Conservation (phyloP, 2,113 vertebrate species). For the Artemisiospiza belli region DNA sequence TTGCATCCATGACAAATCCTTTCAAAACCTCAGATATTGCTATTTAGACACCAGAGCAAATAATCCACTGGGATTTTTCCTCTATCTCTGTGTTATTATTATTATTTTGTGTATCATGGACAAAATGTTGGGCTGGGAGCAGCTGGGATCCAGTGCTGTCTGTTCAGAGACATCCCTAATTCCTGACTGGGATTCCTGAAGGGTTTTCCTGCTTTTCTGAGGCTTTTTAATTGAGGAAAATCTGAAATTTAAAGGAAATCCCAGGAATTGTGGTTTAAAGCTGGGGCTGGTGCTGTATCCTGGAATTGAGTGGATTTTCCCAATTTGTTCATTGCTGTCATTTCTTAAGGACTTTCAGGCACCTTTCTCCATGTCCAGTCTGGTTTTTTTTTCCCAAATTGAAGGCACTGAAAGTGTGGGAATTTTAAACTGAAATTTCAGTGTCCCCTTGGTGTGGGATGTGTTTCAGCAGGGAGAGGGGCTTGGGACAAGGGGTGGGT, state of each 20-base stretch:
- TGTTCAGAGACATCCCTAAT: too few species aligned
- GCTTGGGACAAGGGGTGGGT: background rate
- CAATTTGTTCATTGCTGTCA: too few species aligned
- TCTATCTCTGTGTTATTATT: accelerated
- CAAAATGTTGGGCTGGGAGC: accelerated
- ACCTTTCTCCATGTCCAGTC: too few species aligned
- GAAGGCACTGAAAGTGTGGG: too few species aligned
- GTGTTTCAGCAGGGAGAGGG: background rate
- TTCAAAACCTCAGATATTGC: background rate
- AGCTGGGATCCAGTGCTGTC: background rate
- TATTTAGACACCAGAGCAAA: background rate
- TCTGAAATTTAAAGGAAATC: too few species aligned
- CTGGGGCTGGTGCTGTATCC: too few species aligned
- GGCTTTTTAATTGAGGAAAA: too few species aligned
- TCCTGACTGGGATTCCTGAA: background rate
- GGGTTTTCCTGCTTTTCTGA: too few species aligned
- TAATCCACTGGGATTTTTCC: background rate
- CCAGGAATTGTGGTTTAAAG: too few species aligned
- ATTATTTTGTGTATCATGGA: background rate
- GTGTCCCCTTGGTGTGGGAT: background rate
- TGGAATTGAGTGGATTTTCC: too few species aligned
- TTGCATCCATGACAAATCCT: background rate
- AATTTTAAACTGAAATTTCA: background rate
- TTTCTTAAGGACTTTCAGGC: too few species aligned
- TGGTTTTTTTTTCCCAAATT: too few species aligned